Conservation (phyloP, 2,888 invertebrate species). For the Drosophila pseudotalamancana region DNA sequence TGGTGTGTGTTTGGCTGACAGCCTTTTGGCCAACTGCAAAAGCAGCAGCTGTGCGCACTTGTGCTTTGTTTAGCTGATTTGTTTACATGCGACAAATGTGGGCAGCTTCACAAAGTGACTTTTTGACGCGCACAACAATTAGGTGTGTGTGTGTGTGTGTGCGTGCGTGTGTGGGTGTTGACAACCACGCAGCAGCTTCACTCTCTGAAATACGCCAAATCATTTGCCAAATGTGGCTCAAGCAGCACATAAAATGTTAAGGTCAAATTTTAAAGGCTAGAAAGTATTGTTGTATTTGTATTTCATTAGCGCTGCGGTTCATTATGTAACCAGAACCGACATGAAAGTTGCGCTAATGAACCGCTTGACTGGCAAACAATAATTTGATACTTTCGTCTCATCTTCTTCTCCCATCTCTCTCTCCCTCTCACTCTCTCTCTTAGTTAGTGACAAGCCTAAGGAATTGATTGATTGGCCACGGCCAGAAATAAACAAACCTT, state of each 20-base stretch:
- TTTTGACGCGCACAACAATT: conserved; percentile 16
- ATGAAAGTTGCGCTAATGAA: conserved; percentile 70
- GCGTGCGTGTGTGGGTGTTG: conserved; percentile 21
- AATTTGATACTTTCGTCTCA: conserved; percentile 68
- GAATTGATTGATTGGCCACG: conserved; percentile 69
- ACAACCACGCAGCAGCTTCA: conserved; percentile 23
- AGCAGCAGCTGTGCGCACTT: conserved; percentile 28
- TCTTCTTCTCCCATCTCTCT: not conserved
- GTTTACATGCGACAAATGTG: conserved; percentile 54
- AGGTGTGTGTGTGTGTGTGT: not conserved
- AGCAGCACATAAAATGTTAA: conserved; percentile 45
- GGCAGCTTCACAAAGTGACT: conserved; percentile 40
- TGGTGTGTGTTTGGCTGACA: conserved; percentile 12
- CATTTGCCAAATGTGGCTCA: conserved; percentile 48
- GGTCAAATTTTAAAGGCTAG: conserved; percentile 57
- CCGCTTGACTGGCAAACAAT: conserved; percentile 32
- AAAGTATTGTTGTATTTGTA: conserved; percentile 56
- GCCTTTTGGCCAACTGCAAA: conserved; percentile 23
- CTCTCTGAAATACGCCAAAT: conserved; percentile 35
- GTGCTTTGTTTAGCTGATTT: conserved; percentile 52
- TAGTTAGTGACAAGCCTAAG: conserved; percentile 31
- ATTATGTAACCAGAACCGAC: conserved; percentile 73
- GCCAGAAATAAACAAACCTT: conserved; percentile 53
- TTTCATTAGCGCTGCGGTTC: conserved; percentile 23
- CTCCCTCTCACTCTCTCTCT: not conserved